Percentiles rank a stretch among this genome's conserved stretches.
These are phyloP conservation scores for Thripadectes ignobilis DNA, from an alignment of 2,797 vertebrate species.

Conservation along the genomic window DNA sequence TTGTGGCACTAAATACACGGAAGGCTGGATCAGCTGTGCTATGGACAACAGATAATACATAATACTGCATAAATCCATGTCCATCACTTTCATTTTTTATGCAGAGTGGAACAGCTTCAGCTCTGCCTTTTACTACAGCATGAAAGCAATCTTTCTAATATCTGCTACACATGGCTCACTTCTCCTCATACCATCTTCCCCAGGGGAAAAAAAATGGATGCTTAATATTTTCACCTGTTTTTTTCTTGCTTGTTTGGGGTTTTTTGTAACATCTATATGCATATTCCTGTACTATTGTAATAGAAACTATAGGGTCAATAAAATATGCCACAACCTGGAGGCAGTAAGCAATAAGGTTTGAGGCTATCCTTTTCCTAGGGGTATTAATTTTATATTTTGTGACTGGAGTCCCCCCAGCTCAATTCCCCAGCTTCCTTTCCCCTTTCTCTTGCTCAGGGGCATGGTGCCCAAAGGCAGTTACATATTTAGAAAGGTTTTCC, in stretches of 20 bases:
- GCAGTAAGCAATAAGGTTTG: neutral
- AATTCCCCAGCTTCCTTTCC: neutral
- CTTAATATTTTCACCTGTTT: neutral
- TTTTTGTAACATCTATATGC: neutral
- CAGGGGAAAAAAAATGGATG: neutral
- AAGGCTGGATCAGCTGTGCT: neutral
- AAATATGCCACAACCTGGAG: neutral
- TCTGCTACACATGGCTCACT: accelerated
- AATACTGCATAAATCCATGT: accelerated
- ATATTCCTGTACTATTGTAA: neutral
- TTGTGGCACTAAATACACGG: neutral
- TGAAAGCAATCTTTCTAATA: neutral
- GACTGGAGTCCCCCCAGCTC: neutral
- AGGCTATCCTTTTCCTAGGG: neutral
- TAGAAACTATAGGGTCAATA: neutral
- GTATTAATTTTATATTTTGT: neutral
- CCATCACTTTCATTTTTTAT: neutral
- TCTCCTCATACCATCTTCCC: neutral
- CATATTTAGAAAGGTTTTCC: neutral
- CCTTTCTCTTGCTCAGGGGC: neutral
- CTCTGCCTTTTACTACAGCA: neutral
- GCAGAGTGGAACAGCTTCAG: neutral
- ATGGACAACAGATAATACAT: neutral
- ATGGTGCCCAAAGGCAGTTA: neutral
- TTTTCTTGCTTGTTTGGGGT: neutral